Percentiles rank a stretch among this genome's conserved stretches.
Conservation (phyloP, 2,888 invertebrate genomes). For the Leptopilina myrica region DNA sequence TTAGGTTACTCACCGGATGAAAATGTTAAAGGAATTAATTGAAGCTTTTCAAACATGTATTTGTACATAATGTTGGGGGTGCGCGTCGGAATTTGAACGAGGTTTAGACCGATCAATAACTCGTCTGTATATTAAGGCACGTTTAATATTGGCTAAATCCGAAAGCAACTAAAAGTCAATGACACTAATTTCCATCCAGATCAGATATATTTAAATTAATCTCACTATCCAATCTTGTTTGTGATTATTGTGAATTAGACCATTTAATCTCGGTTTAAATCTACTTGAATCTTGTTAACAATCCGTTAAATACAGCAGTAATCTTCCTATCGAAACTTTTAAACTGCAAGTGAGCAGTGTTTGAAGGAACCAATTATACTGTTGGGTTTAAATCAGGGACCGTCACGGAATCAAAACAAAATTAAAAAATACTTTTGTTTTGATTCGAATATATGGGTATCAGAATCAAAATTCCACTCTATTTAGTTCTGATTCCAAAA, state of each 20-base stretch:
- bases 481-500: too few relatives aligned
- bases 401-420: too few relatives aligned
- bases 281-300: slow-evolving; percentile 3
- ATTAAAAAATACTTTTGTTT: too few relatives aligned
- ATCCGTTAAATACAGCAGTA: background rate
- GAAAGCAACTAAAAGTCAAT: slow-evolving; percentile 56
- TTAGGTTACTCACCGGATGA: background rate
- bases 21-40: background rate
- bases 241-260: slow-evolving; percentile 48
- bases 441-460: too few relatives aligned
- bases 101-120: slow-evolving; percentile 68
- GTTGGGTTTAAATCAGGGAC: too few relatives aligned
- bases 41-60: background rate
- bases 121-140: slow-evolving; percentile 66
- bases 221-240: slow-evolving; percentile 43
- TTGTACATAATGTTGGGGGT: slow-evolving; percentile 50
- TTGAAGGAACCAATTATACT: too few relatives aligned
- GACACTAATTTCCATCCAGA: slow-evolving; percentile 60
- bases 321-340: too few relatives aligned
- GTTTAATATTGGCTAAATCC: slow-evolving; percentile 60
- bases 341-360: too few relatives aligned
- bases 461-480: too few relatives aligned
- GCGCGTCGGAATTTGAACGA: slow-evolving; percentile 66
- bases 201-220: slow-evolving; percentile 60
- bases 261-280: background rate